phyloP scores from a whole-genome alignment of 2,113 vertebrate genomes.

The Chloropsis hardwickii region DNA sequence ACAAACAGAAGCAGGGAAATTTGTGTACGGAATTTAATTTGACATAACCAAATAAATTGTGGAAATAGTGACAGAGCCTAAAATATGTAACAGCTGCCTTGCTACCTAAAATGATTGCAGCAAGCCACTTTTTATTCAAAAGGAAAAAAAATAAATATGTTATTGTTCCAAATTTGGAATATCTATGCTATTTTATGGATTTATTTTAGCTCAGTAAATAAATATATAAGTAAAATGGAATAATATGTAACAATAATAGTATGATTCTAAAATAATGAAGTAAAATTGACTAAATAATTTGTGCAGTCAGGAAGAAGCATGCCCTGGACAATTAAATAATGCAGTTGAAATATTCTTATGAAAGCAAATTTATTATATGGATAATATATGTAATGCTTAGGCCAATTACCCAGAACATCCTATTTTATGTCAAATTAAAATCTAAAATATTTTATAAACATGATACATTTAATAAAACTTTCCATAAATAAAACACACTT shows the following conservation, averaged over 20 bases:
- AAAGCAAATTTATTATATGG: background rate
- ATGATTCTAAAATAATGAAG: background rate
- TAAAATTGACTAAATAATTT: background rate
- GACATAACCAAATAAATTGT: background rate
- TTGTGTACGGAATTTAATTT: background rate
- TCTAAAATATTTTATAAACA: background rate
- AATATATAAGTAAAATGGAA: background rate
- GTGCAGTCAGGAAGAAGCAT: background rate
- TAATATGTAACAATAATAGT: background rate
- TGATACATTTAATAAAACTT: background rate
- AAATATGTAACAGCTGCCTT: background rate
- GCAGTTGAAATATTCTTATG: background rate
- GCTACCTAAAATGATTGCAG: background rate
- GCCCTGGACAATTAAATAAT: background rate
- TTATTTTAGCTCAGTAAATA: background rate
- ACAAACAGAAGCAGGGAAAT: background rate
- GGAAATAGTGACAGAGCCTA: background rate
- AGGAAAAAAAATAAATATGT: background rate
- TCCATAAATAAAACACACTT: background rate
- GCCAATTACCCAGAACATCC: background rate
- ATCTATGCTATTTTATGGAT: background rate
- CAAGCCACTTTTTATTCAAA: background rate
- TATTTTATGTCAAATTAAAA: background rate
- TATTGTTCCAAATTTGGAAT: background rate
- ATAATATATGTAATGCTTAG: background rate